Evolutionary conservation across 2,888 invertebrate genomes (phyloP), one percentile per base, ranked within the genome.

Genomic region (Lasioglossum villosulum): DNA sequence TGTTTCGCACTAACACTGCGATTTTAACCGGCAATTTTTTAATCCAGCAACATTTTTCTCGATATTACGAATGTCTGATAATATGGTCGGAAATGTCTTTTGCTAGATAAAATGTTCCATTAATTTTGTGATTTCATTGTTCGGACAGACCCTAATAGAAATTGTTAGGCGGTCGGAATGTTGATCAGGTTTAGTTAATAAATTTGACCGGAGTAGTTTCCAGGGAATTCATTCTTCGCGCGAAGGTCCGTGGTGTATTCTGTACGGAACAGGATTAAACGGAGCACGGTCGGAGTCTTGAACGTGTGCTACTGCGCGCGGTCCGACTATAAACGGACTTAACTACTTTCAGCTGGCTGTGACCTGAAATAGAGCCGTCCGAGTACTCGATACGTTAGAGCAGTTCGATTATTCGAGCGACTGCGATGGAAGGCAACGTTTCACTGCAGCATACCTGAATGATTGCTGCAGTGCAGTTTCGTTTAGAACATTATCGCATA

Each of bases 331-430:
- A 34, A 16, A 42, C 52, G 66, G 66, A 4, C 34, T 14, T 30
- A 30, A 66, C 66, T 76, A 76, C 66, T 76, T 76, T 27, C 10
- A 1, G 45, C 39, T 66, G 68, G 34, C 48, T 68, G n/a, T 39
- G 34, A 56, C 39, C 45, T 23, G 12, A 42, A 27, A 37, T 45
- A 30, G 72, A 72, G 45, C 45, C 30, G 45, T 72, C 30, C 68
- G 68, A 34, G 37, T 39, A n/a, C 45, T 48, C 30, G 30, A 72
- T 30, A 30, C 72, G 72, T 30, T 72, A 27, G 16, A 72, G 30
- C 23, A 27, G 45, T 19, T 72, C 19, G 45, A 45, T 30, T 19
- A 45, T 30, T 72, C 72, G 45, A 30, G n/a, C 23, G 14, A 5
- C 27, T 16, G 30, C 30, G 30, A 66, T 27, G 23, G 34, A 68